Conservation (phyloP, 2,113 vertebrate genomes). For the Corythaixoides concolor region DNA sequence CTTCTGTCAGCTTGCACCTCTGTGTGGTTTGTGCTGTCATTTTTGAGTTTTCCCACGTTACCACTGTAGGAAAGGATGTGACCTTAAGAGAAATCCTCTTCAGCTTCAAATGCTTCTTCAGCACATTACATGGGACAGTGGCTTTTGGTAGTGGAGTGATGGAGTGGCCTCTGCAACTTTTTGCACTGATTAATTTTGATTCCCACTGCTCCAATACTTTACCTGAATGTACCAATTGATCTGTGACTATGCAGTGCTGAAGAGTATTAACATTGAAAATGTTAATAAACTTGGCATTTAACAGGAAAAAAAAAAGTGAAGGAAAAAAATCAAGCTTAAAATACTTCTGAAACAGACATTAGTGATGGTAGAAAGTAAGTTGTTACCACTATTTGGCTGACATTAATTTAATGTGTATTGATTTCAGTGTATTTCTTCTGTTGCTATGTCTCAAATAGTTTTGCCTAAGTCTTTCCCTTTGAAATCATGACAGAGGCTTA, state of each 20-base stretch:
- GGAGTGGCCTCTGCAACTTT: neutral
- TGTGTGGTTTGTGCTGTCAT: neutral
- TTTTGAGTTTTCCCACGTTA: neutral
- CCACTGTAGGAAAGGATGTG: neutral
- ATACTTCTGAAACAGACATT: neutral
- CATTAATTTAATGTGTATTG: neutral
- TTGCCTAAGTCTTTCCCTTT: neutral
- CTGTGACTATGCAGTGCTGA: neutral
- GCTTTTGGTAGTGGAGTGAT: neutral
- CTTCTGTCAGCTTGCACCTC: neutral
- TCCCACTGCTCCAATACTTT: neutral
- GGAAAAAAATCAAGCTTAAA: neutral
- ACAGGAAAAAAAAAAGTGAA: neutral
- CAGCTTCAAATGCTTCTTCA: neutral
- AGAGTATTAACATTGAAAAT: neutral
- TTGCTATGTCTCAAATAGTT: neutral
- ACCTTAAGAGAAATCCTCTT: neutral
- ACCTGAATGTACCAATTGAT: neutral
- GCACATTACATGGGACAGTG: neutral
- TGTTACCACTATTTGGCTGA: neutral
- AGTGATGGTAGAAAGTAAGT: neutral
- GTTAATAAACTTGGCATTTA: neutral
- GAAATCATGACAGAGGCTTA: neutral
- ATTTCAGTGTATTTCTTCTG: neutral
- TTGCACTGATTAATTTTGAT: neutral